Evolutionary conservation across 2,888 invertebrate species (phyloP).

Genomic region (Mesochorus sp.): DNA sequence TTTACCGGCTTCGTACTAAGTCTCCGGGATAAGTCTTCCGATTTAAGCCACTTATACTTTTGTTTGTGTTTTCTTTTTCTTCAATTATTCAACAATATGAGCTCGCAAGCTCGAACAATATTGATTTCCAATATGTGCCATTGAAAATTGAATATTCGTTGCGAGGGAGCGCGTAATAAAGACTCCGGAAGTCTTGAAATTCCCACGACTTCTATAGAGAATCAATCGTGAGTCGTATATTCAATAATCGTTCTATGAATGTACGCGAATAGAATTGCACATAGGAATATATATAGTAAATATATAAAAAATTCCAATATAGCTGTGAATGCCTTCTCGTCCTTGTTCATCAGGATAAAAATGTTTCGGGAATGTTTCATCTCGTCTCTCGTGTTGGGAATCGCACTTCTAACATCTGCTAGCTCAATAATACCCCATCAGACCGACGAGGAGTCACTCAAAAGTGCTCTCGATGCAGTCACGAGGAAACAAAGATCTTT

Average conservation of each 20-base stretch:
- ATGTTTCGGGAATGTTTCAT: constrained; percentile 41
- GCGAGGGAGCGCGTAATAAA: background rate
- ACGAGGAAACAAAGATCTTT: constrained; percentile 81
- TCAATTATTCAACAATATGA: background rate
- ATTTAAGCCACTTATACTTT: background rate
- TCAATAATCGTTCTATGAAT: background rate
- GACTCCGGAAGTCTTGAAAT: constrained; percentile 23
- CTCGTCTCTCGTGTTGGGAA: constrained; percentile 25
- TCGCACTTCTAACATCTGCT: constrained; percentile 38
- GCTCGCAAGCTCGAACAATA: background rate
- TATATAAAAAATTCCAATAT: constrained; percentile 21
- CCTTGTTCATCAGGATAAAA: constrained; percentile 34
- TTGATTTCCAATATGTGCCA: constrained; percentile 54
- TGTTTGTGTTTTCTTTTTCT: background rate
- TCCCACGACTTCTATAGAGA: background rate
- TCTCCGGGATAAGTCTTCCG: background rate
- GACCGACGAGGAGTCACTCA: constrained; percentile 80
- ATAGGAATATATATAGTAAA: background rate
- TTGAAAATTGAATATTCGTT: constrained; percentile 6
- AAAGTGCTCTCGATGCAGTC: constrained; percentile 82
- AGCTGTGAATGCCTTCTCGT: constrained; percentile 1
- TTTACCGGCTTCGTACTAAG: background rate
- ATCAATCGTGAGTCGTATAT: background rate
- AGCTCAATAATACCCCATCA: constrained; percentile 65
- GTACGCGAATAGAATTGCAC: too few relatives aligned